Evolutionary conservation across 1,140 invertebrate species (phyloP).

Genomic region (Episyrphus balteatus): DNA sequence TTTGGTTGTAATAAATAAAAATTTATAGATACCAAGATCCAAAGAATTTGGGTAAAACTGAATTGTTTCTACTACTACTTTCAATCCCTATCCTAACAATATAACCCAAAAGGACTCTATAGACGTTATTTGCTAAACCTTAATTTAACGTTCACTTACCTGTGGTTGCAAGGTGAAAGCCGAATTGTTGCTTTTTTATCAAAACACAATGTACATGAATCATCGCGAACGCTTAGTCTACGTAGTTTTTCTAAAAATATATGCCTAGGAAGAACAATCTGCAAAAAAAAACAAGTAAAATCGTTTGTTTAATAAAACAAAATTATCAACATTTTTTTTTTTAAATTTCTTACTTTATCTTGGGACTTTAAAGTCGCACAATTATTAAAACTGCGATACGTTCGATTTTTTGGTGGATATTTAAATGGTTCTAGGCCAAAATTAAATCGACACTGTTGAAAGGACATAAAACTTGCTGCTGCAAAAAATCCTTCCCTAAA

Average conservation of each 20-base stretch:
- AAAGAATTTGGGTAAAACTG: too few relatives aligned
- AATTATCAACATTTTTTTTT: background rate
- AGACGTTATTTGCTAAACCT: too few relatives aligned
- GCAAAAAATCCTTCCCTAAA: slow-evolving; percentile 78
- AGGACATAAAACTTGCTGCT: slow-evolving; percentile 91
- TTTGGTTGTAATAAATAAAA: too few relatives aligned
- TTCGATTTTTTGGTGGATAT: slow-evolving; percentile 57
- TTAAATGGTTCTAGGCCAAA: slow-evolving; percentile 75
- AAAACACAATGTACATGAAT: slow-evolving; percentile 81
- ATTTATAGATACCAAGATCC: too few relatives aligned
- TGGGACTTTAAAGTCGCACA: slow-evolving; percentile 55
- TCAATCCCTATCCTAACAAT: too few relatives aligned
- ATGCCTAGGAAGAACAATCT: slow-evolving; percentile 50
- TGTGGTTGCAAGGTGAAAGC: slow-evolving; percentile 70
- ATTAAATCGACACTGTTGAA: slow-evolving; percentile 90
- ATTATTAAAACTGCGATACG: slow-evolving; percentile 68
- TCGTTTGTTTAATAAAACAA: background rate
- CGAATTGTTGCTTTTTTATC: slow-evolving; percentile 64
- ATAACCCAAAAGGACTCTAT: too few relatives aligned
- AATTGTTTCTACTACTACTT: too few relatives aligned
- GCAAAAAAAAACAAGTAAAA: background rate
- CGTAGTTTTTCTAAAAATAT: slow-evolving; percentile 62
- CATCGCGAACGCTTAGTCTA: slow-evolving; percentile 65
- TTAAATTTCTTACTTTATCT: slow-evolving; percentile 48
- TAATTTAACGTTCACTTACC: slow-evolving; percentile 43